Base-by-base conservation (phyloP, 1,140 invertebrate species). In the Octopus sinensis region DNA sequence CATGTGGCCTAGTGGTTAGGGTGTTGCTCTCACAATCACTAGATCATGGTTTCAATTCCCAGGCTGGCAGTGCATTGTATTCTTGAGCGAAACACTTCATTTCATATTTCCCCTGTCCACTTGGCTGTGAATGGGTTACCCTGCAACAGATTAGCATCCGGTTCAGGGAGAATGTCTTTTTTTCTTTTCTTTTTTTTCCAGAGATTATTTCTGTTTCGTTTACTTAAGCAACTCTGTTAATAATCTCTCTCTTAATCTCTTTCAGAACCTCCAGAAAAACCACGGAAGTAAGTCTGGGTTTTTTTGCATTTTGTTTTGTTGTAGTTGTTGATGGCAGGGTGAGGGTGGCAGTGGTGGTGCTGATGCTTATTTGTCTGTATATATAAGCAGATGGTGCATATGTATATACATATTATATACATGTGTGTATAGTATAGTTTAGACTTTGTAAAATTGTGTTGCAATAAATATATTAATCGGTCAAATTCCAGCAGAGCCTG, bases 231-330 rank as follows among this genome's bases (percentile, higher is more conserved):
- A n/a, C 68, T 71, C 30, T n/a, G 30, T 71, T 71, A 6, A 12
- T 13, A 71, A n/a, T 6, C 30, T 23, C 68, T 43, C 52, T 43
- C 52, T 7, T 43, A 43, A 6, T 23, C 43, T 77, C 52, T 77
- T 77, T 77, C 76, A 77, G 76, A 77, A 77, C 76, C 76, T 10
- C 76, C 76, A 6, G 76, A 77, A 51, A 77, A 77, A 77, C 76
- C 76, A 23, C 30, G 76, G 51, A 77, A 77, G 76, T 77, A 53
- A 77, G 76, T 77, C 23, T 77, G 4, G 1, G 0, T 76, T 7
- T 17, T 51, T 76, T 23, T 23, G 9, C 4, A 76, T 76, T 76
- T 76, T 30, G 56, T 3, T 62, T 62, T 10, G 17, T 10, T 62
- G 17, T 10, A 62, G 56, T 62, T 62, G 9, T 62, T 62, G 9